Base-by-base conservation (phyloP, 2,797 vertebrate species). In the Melanotaenia maccullochi region DNA sequence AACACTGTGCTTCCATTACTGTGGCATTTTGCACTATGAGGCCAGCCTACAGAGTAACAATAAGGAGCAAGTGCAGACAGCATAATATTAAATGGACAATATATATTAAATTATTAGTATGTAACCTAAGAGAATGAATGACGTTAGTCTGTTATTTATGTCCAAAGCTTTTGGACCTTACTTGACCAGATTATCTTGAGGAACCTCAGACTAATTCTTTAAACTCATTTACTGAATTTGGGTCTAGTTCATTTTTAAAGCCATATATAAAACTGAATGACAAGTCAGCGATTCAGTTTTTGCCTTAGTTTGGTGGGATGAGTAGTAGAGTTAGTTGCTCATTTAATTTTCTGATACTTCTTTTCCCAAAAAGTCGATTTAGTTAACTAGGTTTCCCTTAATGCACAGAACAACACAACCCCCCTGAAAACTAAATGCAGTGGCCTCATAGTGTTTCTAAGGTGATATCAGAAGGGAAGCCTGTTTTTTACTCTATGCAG, bases 1-100 rank as follows among this genome's bases (percentile, higher is more conserved):
- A 84, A 89, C 90, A 88, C 90, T 89, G 87, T 49, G 44, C 83
- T 86, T 92, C 87, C 84, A 90, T 93, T 90, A 92, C 59, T 25
- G 73, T 86, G 81, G 79, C 80, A 82, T 92, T 91, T 90, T 82
- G 83, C 64, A 78, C 83, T 22, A 40, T 51, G 4, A 79, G 76
- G 62, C 78, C 73, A 86, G 77, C 76, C 85, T 84, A 78, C 75
- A 79, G 82, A 84, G 74, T 63, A 85, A 82, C 71, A 28, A 72
- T 65, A 28, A 82, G 36, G 76, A 78, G 64, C 52, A 49, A 76
- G 72, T 75, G 75, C 72, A 81, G 59, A 68, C 58, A 73, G 60
- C 35, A 30, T 67, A 58, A 71, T 76, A 78, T 84, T 75, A 88
- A 84, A 79, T 72, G 33, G 77, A 81, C 65, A 79, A 22, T 75